Base-by-base conservation (phyloP, 2,797 vertebrate species). In the Protonibea diacanthus region DNA sequence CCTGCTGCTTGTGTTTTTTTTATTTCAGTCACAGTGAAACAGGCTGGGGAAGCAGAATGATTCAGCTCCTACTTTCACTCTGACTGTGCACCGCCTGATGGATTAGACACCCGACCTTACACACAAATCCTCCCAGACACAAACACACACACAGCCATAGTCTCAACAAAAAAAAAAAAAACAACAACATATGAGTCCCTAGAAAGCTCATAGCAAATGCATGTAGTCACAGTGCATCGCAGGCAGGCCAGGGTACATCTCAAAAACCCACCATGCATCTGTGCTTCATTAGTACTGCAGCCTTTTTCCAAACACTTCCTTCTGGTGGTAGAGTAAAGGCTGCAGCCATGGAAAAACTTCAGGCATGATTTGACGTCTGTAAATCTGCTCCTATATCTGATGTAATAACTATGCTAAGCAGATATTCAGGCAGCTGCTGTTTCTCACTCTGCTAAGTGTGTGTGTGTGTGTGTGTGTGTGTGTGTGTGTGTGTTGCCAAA, bases 11-110 rank as follows among this genome's bases (percentile, higher is more conserved):
- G 18, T 72, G 59, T 75, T 29, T 60, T 33, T 33, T 33, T 38
- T n/a, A n/a, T n/a, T 15, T 62, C 33, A 60, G 57, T 88, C 89
- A 89, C 33, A 82, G 33, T 78, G 81, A 88, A 70, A 83, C 4
- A 44, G 55, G 25, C 71, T 74, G 40, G n/a, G 64, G 57, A 67
- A 65, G 20, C 6, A 21, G 74, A 74, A 80, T 87, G 72, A 86
- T 76, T 77, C 76, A 83, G 27, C 51, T 56, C 58, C 52, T 40
- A 73, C 74, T 91, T 87, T 92, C 84, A 67, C 20, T 71, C 21
- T 83, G 74, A 88, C 66, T 81, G 45, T 40, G 53, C 15, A 15
- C 25, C 25, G n/a, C 38, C 12, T 15, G 20, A 80, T 61, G 25
- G 42, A 71, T 69, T 13, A 55, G 47, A 47, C 0, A 59, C 18